Percentiles rank a stretch among this genome's conserved stretches.
These are phyloP conservation scores for Zele albiditarsus DNA, from an alignment of 2,888 invertebrate genomes.

Conservation along the genomic window DNA sequence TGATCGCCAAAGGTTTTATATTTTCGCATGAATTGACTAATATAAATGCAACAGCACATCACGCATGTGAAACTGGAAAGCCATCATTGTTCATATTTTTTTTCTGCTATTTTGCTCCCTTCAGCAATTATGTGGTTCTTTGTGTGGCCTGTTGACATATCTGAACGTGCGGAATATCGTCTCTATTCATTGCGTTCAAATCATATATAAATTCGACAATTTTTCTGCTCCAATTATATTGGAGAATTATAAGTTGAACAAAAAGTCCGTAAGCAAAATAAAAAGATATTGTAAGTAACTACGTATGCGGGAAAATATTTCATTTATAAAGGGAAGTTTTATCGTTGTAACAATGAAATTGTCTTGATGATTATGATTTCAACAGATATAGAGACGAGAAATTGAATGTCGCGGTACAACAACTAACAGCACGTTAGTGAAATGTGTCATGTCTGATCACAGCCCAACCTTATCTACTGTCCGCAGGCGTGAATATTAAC, in stretches of 20 bases:
- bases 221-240: no score
- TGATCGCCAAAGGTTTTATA: background rate
- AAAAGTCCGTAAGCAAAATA: background rate
- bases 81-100: background rate
- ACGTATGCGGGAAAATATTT: no score
- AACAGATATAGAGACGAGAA: background rate
- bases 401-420: background rate
- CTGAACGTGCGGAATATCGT: no score
- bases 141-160: background rate
- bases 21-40: background rate
- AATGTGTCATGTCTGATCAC: conserved; percentile 43
- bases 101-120: background rate
- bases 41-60: conserved; percentile 3
- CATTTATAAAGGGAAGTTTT: no score
- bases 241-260: background rate
- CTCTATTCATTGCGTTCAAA: no score
- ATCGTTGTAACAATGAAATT: no score
- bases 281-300: no score
- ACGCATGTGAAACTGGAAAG: background rate
- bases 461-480: conserved; percentile 49
- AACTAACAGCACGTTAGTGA: background rate
- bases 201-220: no score
- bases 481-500: conserved; percentile 43
- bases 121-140: background rate
- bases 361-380: conserved; percentile 3